These are phyloP conservation scores for Eilema caniola DNA, from an alignment of 2,888 invertebrate genomes.

Conservation along the genomic window DNA sequence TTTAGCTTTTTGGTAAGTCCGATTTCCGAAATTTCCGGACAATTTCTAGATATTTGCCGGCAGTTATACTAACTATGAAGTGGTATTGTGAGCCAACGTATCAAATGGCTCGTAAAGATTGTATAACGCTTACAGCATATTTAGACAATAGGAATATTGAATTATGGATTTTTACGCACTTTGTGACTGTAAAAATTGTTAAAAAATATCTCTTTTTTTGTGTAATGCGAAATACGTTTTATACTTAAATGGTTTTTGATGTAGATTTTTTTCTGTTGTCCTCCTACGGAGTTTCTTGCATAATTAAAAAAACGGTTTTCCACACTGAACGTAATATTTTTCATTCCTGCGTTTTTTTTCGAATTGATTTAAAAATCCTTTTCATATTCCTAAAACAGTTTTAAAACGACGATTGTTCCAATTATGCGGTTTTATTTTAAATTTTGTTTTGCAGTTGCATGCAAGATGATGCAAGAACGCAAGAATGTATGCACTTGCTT, in stretches of 20 bases:
- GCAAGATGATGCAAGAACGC: neutral
- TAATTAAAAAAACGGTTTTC: neutral
- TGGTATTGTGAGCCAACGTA: neutral
- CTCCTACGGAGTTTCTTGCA: neutral
- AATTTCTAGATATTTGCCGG: too few relatives aligned
- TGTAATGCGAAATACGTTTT: neutral
- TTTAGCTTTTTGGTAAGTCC: too few relatives aligned
- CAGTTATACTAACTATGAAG: too few relatives aligned
- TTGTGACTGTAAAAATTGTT: neutral
- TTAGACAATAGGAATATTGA: constrained; percentile 10
- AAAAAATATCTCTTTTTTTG: neutral
- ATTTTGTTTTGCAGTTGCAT: neutral
- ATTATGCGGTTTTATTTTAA: neutral
- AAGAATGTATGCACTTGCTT: constrained; percentile 2
- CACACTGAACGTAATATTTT: neutral
- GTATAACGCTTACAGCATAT: neutral
- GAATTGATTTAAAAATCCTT: constrained; percentile 1
- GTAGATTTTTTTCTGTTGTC: neutral
- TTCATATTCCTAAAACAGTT: neutral
- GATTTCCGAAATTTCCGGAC: too few relatives aligned
- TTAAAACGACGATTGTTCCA: neutral
- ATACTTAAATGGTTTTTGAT: neutral
- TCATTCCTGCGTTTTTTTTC: neutral
- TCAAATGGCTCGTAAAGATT: neutral
- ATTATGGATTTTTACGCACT: neutral